Conservation (phyloP, 2,888 invertebrate species). For the Teleiodes luculella region DNA sequence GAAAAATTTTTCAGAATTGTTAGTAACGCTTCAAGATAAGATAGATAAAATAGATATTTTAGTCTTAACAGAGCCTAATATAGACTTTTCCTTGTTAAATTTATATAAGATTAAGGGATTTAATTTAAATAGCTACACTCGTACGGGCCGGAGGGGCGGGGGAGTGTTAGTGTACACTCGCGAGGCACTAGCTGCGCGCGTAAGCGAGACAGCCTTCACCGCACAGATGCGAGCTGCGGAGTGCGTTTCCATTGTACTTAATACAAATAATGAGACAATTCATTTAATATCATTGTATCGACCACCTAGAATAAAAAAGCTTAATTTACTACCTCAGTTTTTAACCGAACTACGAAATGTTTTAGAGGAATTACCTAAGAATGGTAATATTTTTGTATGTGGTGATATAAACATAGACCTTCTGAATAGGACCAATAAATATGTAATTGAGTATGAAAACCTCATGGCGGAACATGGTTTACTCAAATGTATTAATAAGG, state of each 20-base stretch:
- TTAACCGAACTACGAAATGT: background rate
- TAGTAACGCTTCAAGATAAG: background rate
- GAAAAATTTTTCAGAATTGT: slow-evolving; percentile 3
- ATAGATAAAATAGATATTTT: background rate
- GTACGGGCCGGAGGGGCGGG: slow-evolving; percentile 11
- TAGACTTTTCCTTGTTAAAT: slow-evolving; percentile 15
- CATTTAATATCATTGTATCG: slow-evolving; percentile 11
- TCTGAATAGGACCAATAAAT: slow-evolving; percentile 2
- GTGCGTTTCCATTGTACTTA: slow-evolving; percentile 4
- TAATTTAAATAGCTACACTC: slow-evolving; percentile 6
- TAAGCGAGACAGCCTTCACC: background rate
- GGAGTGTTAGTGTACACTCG: slow-evolving; percentile 17
- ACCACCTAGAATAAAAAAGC: slow-evolving; percentile 7
- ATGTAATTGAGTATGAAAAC: slow-evolving; percentile 14
- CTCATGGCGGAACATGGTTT: slow-evolving; percentile 16
- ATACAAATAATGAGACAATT: background rate
- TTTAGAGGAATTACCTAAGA: background rate
- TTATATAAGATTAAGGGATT: slow-evolving; percentile 16
- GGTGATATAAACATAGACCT: slow-evolving; percentile 16
- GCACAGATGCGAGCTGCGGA: slow-evolving; percentile 1
- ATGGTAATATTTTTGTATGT: slow-evolving; percentile 7
- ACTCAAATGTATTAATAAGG: slow-evolving; percentile 12
- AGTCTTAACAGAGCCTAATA: slow-evolving; percentile 22
- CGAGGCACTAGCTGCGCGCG: background rate
- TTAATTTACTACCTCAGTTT: background rate